Base-by-base conservation (phyloP, 2,888 invertebrate species). In the Gastrophysa polygoni region DNA sequence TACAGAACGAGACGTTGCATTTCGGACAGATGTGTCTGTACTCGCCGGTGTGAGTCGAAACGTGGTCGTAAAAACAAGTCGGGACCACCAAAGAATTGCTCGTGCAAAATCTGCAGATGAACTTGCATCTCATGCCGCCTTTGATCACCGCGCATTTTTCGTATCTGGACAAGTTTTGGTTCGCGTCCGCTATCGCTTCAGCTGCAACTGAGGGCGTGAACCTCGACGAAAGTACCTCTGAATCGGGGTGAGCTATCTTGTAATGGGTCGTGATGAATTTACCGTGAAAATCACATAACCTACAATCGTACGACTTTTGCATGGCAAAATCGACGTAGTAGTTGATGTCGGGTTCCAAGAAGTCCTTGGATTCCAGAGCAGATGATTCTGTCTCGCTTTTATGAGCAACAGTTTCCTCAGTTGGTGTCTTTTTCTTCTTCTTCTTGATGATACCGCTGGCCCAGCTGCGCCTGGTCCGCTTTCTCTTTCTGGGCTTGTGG, bases 21-120 rank as follows among this genome's bases (percentile, higher is more conserved):
- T 82, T 80, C 0, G 84, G 84, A 77, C 93, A 93, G 18, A 82
- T 78, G 63, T 86, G 88, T 57, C 88, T 84, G 70, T 88, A 91
- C 80, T 94, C 93, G 0, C 93, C 93, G 0, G 93, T 93, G 64
- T 94, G 94, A 49, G 82, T 84, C 18, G 87, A 86, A 43, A 91
- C 83, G 73, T 94, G 93, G 76, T 91, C 90, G 73, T 89, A 89
- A 75, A 91, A 90, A 4, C 78, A 75, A 73, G 82, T 66, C 34
- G 74, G 70, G 14, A 60, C 20, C 2, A 69, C 63, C 1, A 8
- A 32, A 48, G 71, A 71, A 16, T 58, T 65, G 38, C 66, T 69
- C 10, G 74, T 69, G 67, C 83, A 83, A 62, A 83, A 79, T 1
- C 78, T 65, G 65, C 83, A 83, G 28, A 61, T 63, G 56, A 73